phyloP scores from a whole-genome alignment of 92 coral and sea anemone species.

The Bergia sp. region DNA sequence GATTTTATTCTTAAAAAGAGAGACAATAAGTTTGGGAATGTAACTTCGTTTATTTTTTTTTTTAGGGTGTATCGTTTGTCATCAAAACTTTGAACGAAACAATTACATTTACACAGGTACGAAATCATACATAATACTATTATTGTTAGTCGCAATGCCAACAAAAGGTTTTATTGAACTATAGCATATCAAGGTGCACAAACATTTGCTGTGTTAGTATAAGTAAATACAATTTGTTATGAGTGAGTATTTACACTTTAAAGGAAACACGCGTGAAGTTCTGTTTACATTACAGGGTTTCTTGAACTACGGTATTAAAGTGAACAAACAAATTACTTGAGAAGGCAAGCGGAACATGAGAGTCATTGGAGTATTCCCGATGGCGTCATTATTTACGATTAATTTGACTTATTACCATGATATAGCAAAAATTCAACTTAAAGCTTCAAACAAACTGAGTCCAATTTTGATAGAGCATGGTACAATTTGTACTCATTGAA shows the following conservation, averaged over 20 bases:
- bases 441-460: no score
- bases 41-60: background rate
- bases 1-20: background rate
- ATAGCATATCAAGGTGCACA: background rate
- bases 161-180: background rate
- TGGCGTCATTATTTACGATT: background rate
- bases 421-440: no score
- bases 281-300: no score
- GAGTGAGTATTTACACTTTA: background rate
- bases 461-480: no score
- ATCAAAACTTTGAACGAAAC: slow-evolving; percentile 56
- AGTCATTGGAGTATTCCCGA: no score
- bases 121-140: background rate
- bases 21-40: background rate
- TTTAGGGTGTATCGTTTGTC: slow-evolving; percentile 70
- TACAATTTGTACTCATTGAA: no score
- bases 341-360: background rate
- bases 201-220: background rate
- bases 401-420: background rate
- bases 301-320: background rate
- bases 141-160: background rate
- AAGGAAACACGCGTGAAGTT: background rate
- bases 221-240: no score
- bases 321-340: background rate
- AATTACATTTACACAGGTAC: slow-evolving; percentile 68